Evolutionary conservation across 2,113 vertebrate species (phyloP).

Genomic region (Alethe diademata): DNA sequence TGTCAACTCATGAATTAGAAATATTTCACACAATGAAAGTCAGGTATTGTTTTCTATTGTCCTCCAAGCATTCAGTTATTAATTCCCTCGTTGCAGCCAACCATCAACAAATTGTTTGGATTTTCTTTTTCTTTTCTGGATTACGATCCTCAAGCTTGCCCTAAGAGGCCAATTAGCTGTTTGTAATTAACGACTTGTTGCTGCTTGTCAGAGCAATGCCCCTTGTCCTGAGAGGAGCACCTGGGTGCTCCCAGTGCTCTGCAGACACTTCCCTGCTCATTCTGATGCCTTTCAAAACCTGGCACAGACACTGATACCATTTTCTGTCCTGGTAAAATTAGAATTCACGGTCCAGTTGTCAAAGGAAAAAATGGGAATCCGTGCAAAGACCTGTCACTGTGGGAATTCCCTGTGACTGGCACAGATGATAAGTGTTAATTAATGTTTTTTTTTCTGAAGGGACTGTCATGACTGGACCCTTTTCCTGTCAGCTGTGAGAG

Average conservation of each 20-base stretch:
- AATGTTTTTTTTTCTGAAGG: not conserved
- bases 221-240: not conserved
- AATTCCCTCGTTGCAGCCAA: not conserved
- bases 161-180: not conserved
- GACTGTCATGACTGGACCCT: not conserved
- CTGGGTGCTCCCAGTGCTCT: not conserved
- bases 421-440: conserved; percentile 24
- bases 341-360: conserved; percentile 1
- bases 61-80: not conserved
- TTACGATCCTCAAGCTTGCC: not conserved
- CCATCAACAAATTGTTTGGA: not conserved
- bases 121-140: not conserved
- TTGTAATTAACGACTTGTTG: not conserved
- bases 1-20: not conserved
- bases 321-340: conserved; percentile 2
- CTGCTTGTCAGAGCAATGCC: not conserved
- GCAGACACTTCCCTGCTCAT: not conserved
- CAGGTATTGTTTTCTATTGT: not conserved
- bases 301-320: not conserved
- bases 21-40: not conserved
- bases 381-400: not conserved
- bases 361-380: not conserved
- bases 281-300: not conserved
- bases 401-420: conserved; percentile 20
- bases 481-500: not conserved